These are phyloP conservation scores for Drosophila sordidula DNA, from an alignment of 2,888 invertebrate genomes.

Conservation along the genomic window DNA sequence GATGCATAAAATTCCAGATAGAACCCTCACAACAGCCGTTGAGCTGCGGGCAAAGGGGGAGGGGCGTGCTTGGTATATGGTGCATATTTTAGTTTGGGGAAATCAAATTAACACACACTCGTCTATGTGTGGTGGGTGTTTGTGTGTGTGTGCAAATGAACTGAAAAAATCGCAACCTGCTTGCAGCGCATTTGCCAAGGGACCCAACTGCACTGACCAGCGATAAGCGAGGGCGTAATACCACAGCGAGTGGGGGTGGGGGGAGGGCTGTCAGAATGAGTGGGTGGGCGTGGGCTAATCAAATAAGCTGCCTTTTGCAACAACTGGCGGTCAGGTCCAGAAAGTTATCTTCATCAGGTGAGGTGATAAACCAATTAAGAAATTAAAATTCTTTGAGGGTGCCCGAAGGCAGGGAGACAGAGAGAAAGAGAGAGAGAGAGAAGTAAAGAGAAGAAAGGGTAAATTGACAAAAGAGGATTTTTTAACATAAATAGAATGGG, in stretches of 20 bases:
- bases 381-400: neutral
- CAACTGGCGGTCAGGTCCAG: constrained; percentile 4
- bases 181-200: constrained; percentile 13
- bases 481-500: no score
- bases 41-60: neutral
- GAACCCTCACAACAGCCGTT: constrained; percentile 4
- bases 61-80: neutral
- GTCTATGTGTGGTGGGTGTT: neutral
- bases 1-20: constrained; percentile 35
- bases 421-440: neutral
- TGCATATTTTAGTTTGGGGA: constrained; percentile 31
- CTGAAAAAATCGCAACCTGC: constrained; percentile 27
- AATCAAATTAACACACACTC: constrained; percentile 44
- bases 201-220: constrained; percentile 7
- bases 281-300: neutral
- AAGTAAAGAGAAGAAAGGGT: no score
- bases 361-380: constrained; percentile 37
- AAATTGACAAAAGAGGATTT: no score
- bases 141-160: constrained; percentile 15
- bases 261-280: neutral
- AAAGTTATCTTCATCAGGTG: constrained; percentile 6
- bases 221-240: neutral
- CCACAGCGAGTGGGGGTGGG: neutral
- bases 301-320: constrained; percentile 10
- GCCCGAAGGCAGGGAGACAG: neutral